phyloP scores from a whole-genome alignment of 2,113 vertebrate species.

The Dinomys branickii region DNA sequence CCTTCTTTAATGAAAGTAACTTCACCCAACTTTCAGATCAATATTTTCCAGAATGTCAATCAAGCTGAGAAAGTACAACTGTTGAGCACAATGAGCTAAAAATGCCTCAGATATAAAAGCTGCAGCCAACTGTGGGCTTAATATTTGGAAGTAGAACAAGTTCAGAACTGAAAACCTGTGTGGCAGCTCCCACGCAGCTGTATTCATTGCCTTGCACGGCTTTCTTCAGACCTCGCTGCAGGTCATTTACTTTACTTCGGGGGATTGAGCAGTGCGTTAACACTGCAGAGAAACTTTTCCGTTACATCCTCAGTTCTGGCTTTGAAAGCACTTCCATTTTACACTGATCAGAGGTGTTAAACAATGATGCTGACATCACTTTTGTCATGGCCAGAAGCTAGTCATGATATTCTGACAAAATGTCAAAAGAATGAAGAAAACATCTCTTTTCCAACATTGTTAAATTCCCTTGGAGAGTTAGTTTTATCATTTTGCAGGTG shows the following conservation, averaged over 20 bases:
- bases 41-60: constrained; percentile 71
- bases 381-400: neutral
- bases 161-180: neutral
- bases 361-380: neutral
- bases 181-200: neutral
- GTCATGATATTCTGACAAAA: constrained; percentile 53
- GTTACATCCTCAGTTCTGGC: neutral
- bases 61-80: constrained; percentile 57
- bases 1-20: constrained; percentile 12
- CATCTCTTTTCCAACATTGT: neutral
- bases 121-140: neutral
- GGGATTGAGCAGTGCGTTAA: neutral
- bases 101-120: neutral
- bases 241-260: constrained; percentile 51
- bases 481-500: neutral
- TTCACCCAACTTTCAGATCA: neutral
- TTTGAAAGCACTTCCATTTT: neutral
- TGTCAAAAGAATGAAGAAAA: neutral
- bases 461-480: constrained; percentile 42
- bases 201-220: neutral
- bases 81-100: constrained; percentile 34
- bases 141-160: constrained; percentile 59
- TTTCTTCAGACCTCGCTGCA: neutral
- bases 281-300: constrained; percentile 29
- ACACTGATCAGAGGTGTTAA: neutral